Conservation (phyloP, 2,113 vertebrate genomes). For the Barbus barbus region DNA sequence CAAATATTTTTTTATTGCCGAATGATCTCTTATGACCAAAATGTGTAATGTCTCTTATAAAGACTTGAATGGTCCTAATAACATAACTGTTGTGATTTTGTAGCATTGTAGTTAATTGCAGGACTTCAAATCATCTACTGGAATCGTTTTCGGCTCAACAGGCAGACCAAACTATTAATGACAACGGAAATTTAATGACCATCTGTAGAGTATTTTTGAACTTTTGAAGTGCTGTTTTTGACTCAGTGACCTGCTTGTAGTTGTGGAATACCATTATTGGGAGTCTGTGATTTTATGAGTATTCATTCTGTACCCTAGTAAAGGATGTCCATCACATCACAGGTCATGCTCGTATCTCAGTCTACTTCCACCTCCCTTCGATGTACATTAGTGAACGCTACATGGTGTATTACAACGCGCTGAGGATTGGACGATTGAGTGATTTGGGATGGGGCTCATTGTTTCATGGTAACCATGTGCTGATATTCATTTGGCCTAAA, state of each 20-base stretch:
- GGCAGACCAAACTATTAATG: neutral
- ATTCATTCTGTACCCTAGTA: neutral
- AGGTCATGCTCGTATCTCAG: neutral
- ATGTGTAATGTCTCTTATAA: neutral
- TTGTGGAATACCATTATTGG: neutral
- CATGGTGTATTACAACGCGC: conserved; percentile 15
- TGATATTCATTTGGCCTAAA: conserved; percentile 60
- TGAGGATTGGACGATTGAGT: conserved; percentile 22
- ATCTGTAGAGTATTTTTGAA: neutral
- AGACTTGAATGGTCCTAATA: neutral
- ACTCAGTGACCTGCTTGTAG: neutral
- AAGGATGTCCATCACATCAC: neutral
- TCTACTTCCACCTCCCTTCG: neutral
- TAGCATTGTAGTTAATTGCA: neutral
- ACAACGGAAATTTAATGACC: neutral
- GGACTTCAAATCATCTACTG: neutral
- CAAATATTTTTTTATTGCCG: too few relatives aligned
- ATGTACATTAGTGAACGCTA: conserved; percentile 5
- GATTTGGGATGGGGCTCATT: conserved; percentile 29
- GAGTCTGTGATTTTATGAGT: neutral
- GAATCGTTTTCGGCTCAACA: neutral
- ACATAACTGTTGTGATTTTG: neutral
- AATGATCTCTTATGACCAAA: too few relatives aligned
- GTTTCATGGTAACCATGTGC: conserved; percentile 53
- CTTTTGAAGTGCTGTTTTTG: neutral